Conservation (phyloP, 2,888 invertebrate species). For the Sepiola atlantica region DNA sequence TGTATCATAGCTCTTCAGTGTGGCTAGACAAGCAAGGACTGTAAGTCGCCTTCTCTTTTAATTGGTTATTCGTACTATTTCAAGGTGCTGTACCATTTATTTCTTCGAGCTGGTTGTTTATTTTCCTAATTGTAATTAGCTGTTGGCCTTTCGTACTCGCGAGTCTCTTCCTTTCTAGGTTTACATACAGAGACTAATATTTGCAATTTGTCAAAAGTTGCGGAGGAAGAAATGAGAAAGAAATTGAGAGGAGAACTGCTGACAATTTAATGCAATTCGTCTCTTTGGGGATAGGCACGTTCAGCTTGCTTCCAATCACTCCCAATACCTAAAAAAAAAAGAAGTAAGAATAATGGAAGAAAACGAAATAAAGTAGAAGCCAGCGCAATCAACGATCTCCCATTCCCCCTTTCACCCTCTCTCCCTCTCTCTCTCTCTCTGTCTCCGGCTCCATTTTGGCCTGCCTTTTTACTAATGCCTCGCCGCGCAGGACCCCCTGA, state of each 20-base stretch:
- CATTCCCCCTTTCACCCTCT: not conserved
- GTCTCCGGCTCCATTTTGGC: not conserved
- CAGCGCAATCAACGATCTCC: not conserved
- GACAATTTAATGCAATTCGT: not conserved
- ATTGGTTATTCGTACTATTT: no score
- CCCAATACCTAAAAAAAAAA: not conserved
- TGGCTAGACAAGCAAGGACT: no score
- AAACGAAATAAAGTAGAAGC: not conserved
- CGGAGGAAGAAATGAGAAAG: not conserved
- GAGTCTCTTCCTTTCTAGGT: not conserved
- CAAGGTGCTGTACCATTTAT: no score
- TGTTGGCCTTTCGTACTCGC: no score
- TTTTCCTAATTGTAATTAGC: no score
- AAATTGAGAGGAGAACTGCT: not conserved
- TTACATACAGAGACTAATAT: not conserved
- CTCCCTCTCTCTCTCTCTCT: not conserved
- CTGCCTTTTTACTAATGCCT: constrained; percentile 1
- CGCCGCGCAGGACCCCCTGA: not conserved
- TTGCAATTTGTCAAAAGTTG: not conserved
- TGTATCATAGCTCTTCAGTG: no score
- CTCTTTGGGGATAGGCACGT: not conserved
- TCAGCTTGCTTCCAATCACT: not conserved
- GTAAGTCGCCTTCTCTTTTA: no score
- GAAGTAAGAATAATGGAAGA: no score
- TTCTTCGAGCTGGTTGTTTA: no score